phyloP scores from a whole-genome alignment of 2,113 vertebrate species.

The Cyprinus carpio region DNA sequence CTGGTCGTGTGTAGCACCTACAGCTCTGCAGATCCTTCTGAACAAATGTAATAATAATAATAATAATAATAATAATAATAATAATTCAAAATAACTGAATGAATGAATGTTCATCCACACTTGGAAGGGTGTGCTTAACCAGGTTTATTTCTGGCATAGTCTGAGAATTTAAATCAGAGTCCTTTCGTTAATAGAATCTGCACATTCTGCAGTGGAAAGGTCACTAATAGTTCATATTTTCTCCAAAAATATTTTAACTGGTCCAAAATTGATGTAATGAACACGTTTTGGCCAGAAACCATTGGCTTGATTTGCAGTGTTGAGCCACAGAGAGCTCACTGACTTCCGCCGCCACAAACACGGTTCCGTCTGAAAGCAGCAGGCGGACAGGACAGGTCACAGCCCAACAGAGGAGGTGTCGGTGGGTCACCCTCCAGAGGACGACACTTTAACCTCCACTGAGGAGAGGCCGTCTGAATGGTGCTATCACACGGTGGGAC shows the following conservation, averaged over 20 bases:
- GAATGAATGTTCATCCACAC: too few relatives aligned
- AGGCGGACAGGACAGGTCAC: conserved; percentile 55
- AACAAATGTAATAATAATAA: too few relatives aligned
- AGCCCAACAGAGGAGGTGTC: conserved; percentile 33
- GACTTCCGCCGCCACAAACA: neutral
- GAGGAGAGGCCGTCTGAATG: conserved; percentile 44
- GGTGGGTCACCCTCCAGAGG: conserved; percentile 51
- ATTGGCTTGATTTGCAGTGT: neutral
- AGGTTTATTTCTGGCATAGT: neutral
- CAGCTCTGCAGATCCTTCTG: too few relatives aligned
- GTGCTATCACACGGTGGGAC: conserved; percentile 51
- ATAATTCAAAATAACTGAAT: too few relatives aligned
- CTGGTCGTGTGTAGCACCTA: too few relatives aligned
- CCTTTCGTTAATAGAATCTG: conserved; percentile 50
- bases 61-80: too few relatives aligned
- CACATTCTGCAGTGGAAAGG: conserved; percentile 57
- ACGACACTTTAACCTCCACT: conserved; percentile 32
- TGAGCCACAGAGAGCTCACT: neutral
- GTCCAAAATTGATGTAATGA: neutral
- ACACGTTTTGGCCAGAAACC: neutral
- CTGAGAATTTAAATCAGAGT: neutral
- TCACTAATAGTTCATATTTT: conserved; percentile 64
- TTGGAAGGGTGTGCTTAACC: too few relatives aligned
- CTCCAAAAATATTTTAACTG: conserved; percentile 48
- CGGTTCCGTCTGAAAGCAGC: conserved; percentile 26